Evolutionary conservation across 2,113 vertebrate genomes (phyloP).

Genomic region (Empidonax traillii): DNA sequence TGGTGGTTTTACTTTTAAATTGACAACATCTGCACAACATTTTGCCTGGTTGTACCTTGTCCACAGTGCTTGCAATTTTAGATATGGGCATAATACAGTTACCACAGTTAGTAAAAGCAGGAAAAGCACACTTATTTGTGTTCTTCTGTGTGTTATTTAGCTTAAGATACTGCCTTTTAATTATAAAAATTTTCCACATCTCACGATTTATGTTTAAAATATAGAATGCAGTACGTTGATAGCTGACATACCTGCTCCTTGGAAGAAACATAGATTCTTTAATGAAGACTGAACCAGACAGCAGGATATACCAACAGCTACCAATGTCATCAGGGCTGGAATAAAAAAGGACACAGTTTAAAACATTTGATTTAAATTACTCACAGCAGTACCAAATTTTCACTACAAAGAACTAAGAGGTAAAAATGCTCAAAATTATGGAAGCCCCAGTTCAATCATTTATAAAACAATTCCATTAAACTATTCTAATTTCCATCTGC

Average conservation of each 20-base stretch:
- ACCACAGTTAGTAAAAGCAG: neutral
- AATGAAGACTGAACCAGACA: slow-evolving; percentile 98
- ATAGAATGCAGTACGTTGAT: neutral
- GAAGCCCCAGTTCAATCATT: neutral
- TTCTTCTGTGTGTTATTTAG: neutral
- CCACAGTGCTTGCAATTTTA: neutral
- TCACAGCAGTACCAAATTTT: neutral
- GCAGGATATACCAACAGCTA: slow-evolving; percentile 97
- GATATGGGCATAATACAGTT: neutral
- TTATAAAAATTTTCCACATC: neutral
- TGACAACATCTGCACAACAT: neutral
- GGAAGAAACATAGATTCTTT: slow-evolving; percentile 99
- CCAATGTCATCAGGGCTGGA: slow-evolving; percentile 92
- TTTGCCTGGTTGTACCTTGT: neutral
- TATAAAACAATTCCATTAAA: neutral
- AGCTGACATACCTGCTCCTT: slow-evolving; percentile 90
- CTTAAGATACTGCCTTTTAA: neutral
- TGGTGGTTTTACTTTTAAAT: neutral
- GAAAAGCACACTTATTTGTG: fast-evolving
- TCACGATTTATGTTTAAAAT: neutral
- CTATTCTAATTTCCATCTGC: neutral
- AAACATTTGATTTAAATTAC: neutral
- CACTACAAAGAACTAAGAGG: neutral
- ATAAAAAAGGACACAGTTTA: neutral
- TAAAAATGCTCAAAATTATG: neutral